A percentile compares a stretch with the other conserved stretches of the same genome.
These are phyloP conservation scores for Nilaparvata lugens DNA, from an alignment of 1,140 invertebrate genomes.

Conservation along the genomic window DNA sequence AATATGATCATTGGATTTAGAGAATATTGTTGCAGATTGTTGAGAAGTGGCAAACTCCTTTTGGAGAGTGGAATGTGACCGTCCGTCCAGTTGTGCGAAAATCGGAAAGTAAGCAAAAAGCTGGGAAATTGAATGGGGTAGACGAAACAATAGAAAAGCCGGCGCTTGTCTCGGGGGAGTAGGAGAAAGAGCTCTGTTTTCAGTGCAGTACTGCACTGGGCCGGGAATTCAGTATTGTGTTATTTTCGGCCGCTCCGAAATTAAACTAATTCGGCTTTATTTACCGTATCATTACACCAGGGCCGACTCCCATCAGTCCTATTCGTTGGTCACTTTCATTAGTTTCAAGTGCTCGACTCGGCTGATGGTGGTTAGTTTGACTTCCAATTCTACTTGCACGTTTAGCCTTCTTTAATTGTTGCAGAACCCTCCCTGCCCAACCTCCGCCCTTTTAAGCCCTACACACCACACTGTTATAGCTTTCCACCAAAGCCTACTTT, in stretches of 20 bases:
- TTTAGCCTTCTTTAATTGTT: constrained; percentile 2
- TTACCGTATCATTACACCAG: constrained; percentile 3
- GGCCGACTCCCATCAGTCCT: background rate
- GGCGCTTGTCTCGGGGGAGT: background rate
- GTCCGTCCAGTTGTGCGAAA: background rate
- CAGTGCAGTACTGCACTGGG: background rate
- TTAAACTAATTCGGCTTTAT: constrained; percentile 10
- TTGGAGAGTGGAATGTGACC: background rate
- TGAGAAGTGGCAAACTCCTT: too few relatives aligned
- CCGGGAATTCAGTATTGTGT: background rate
- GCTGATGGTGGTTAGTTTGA: background rate
- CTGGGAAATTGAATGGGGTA: background rate
- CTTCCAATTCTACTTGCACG: background rate
- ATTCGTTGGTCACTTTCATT: constrained; percentile 5
- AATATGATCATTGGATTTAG: too few relatives aligned
- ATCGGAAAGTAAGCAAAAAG: constrained; percentile 1
- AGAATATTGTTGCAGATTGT: too few relatives aligned
- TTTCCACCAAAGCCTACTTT: too few relatives aligned
- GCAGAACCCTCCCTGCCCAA: background rate
- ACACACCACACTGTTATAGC: background rate
- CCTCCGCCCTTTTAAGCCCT: background rate
- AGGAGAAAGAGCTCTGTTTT: background rate
- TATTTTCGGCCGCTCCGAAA: background rate
- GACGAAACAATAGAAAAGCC: too few relatives aligned
- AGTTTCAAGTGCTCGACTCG: background rate